These are phyloP conservation scores for Lophotis ruficrista DNA, from an alignment of 2,113 vertebrate species.

Conservation along the genomic window DNA sequence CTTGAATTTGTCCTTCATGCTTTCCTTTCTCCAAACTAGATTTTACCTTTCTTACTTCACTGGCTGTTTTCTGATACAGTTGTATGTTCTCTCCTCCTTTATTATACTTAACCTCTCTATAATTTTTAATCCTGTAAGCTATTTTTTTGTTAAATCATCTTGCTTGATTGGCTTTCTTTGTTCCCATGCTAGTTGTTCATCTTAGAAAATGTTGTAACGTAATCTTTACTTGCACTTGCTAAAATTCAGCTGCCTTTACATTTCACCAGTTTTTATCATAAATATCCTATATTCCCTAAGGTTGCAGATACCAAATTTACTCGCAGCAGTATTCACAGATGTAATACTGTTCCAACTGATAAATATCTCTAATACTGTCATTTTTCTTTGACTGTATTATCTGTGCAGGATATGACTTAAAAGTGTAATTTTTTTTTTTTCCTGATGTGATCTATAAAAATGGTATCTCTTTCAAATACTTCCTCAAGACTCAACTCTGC, in stretches of 20 bases:
- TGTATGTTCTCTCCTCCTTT: neutral
- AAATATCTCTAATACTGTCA: conserved; percentile 28
- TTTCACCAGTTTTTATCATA: neutral
- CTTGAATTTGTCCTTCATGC: neutral
- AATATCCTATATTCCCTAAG: neutral
- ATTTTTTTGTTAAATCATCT: neutral
- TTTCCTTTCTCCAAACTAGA: neutral
- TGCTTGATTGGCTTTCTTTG: neutral
- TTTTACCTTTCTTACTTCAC: neutral
- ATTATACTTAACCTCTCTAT: neutral
- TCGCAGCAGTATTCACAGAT: neutral
- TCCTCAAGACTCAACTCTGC: conserved; percentile 46
- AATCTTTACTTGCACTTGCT: neutral
- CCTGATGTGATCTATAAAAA: conserved; percentile 27
- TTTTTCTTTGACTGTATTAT: conserved; percentile 46
- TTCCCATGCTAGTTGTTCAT: neutral
- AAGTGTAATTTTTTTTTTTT: neutral
- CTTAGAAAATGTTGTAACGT: neutral
- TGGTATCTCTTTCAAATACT: conserved; percentile 47
- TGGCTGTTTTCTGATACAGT: neutral
- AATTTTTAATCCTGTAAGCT: neutral
- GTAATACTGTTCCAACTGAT: conserved; percentile 18
- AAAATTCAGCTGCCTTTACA: neutral
- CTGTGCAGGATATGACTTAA: conserved; percentile 9
- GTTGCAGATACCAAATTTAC: conserved; percentile 11